Percentiles rank a stretch among this genome's conserved stretches.
Evolutionary conservation across 2,113 vertebrate genomes (phyloP).

Genomic region (Engraulis encrasicolus): DNA sequence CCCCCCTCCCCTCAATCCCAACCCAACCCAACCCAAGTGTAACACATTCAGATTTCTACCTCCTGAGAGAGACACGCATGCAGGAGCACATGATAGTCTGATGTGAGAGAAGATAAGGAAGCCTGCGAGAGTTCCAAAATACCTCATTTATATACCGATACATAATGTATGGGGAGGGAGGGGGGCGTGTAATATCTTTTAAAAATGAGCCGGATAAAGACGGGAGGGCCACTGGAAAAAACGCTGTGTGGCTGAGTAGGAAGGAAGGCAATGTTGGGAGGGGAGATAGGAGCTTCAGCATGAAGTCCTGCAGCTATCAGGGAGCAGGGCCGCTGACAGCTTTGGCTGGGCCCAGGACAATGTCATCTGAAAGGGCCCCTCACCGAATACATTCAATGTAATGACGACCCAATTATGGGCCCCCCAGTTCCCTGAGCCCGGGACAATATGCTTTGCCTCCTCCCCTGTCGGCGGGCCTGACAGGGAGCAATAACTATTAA

Average conservation of each 20-base stretch:
- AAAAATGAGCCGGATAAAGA: conserved; percentile 48
- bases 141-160: conserved; percentile 34
- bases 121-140: conserved; percentile 23
- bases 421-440: too few species aligned
- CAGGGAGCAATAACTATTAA: conserved; percentile 31
- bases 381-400: too few species aligned
- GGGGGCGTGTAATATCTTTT: conserved; percentile 23
- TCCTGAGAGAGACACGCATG: conserved; percentile 24
- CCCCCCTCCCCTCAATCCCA: too few species aligned
- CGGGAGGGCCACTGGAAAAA: conserved; percentile 51
- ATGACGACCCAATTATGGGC: too few species aligned
- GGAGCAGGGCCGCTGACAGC: too few species aligned
- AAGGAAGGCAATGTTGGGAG: conserved; percentile 9
- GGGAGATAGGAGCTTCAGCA: conserved; percentile 38
- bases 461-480: too few species aligned
- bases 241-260: not conserved
- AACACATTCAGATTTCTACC: conserved; percentile 39
- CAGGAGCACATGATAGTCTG: conserved; percentile 26
- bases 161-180: conserved; percentile 31
- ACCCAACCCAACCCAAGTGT: conserved; percentile 30
- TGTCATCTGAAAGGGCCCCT: too few species aligned
- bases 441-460: too few species aligned
- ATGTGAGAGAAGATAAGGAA: conserved; percentile 27
- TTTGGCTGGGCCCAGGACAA: too few species aligned
- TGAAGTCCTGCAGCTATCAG: conserved; percentile 37